phyloP scores from a whole-genome alignment of 2,797 vertebrate species.

The Smutsia gigantea region DNA sequence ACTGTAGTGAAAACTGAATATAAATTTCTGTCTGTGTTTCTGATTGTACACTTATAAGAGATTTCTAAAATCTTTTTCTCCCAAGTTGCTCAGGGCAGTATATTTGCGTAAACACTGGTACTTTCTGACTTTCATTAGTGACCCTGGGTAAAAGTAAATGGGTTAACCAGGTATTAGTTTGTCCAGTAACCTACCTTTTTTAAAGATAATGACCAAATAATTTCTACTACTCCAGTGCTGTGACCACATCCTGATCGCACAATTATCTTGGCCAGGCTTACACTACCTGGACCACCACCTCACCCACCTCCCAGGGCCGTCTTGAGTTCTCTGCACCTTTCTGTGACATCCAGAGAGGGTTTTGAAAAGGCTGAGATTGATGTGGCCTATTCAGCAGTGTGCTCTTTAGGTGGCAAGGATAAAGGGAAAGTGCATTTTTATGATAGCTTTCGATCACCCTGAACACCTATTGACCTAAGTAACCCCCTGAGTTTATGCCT shows the following conservation, averaged over 20 bases:
- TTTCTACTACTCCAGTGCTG: not conserved
- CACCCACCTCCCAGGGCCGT: not conserved
- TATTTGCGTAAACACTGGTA: not conserved
- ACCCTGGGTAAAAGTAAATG: not conserved
- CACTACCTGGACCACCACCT: fast-evolving
- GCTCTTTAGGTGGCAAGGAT: constrained; percentile 55
- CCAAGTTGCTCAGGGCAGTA: not conserved
- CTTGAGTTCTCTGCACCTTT: not conserved
- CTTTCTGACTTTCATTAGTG: constrained; percentile 30
- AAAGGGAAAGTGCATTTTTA: constrained; percentile 64
- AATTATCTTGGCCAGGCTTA: not conserved
- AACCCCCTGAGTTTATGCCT: not conserved
- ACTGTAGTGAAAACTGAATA: constrained; percentile 8
- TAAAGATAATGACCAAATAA: not conserved
- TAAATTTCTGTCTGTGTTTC: constrained; percentile 1
- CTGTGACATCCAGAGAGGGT: not conserved
- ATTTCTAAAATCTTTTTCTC: not conserved
- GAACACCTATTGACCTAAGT: constrained; percentile 37
- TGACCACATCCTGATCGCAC: not conserved
- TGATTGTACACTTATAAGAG: not conserved
- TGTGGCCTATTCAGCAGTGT: not conserved
- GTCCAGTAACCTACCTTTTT: not conserved
- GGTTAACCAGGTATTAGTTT: not conserved
- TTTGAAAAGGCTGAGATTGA: constrained; percentile 49
- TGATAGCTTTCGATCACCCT: constrained; percentile 40